Base-by-base conservation (phyloP, 35 echinoderm and acorn worm species). In the Apostichopus japonicus region DNA sequence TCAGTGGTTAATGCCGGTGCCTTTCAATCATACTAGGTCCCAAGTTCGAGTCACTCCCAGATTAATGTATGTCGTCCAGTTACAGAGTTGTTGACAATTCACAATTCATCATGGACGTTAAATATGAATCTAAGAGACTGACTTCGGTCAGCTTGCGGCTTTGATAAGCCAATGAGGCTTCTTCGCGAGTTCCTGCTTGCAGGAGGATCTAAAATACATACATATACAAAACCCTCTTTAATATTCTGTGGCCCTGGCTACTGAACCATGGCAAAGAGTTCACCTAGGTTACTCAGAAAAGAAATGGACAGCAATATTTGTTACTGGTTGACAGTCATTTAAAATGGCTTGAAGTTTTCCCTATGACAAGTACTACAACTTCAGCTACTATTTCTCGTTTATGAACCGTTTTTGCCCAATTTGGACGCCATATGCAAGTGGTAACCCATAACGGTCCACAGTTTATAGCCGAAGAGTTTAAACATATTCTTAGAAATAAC, bases 401-500 rank as follows among this genome's bases (percentile, higher is more conserved):
- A 27, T 67, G 79, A 13, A 13, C 55, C 4, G 73, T 92, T 15
- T 92, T 92, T 51, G 24, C 78, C 6, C 62, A 78, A 44, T 92
- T 70, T 33, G 91, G 91, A 75, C 65, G 86, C 19, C 91, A 78
- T 24, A 1, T 14, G 5, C 52, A 51, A 19, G 57, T 92, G 9
- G 91, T 92, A 8, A 71, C 78, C 24, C 51, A 92, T 21, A 92
- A 92, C 73, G 91, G 91, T 79, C 90, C 56, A 44, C 90, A 92
- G 22, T 92, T 92, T 56, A 92, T 92, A 79, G 51, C 80, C 8
- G 65, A 90, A 6, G 88, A 77, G 17, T 90, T 90, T 1, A 90
- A 90, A 56, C 17, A 6, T 90, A 44, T 90, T 25, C 88, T 90
- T 16, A 65, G 73, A 70, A 44, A 24, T 11, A 70, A 92, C 23